Evolutionary conservation across 2,113 vertebrate genomes (phyloP), one percentile per base, ranked within the genome.

Genomic region (Mastomys coucha): DNA sequence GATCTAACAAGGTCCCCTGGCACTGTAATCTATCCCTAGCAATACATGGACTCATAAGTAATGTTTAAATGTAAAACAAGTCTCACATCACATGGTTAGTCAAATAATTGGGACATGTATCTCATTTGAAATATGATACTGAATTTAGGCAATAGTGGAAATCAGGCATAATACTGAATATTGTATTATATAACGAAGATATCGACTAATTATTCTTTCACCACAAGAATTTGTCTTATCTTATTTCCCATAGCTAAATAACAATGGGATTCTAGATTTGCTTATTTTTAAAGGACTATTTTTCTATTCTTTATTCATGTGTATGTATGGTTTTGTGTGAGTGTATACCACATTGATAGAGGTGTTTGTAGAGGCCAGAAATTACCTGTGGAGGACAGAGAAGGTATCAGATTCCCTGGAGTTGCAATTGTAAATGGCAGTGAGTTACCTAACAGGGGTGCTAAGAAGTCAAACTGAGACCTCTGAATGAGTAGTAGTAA

Each of bases 21-120:
- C 89, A 96, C 84, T 72, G 90, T 89, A 42, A 72, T 75, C 56
- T 82, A 78, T 63, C 78, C 60, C 14, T 80, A 95, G 63, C 77
- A 89, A 78, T 42, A 80, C 69, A 22, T 45, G 63, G 78, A 90
- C 80, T 94, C 80, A 80, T 73, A 84, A 0, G 0, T 82, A 45
- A 78, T 94, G 70, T 70, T 28, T 94, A 93, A 96, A 98, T 96
- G 90, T 87, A 94, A 95, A 96, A 53, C 69, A 36, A 9, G 13
- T 24, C 67, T 84, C 28, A 96, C 93, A 75, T 56, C 75, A 58
- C 92, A 26, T 93, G 36, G n/a, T 97, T 60, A 88, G 39, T n/a
- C 60, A 77, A 85, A 89, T 96, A 97, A 97, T 96, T 97, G 69
- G 65, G 28, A 22, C 42, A 76, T 82, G 77, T 82, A 42, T 88